A percentile compares a stretch with the other conserved stretches of the same genome.
Evolutionary conservation across 1,140 invertebrate genomes (phyloP).

Genomic region (Bombus impatiens): DNA sequence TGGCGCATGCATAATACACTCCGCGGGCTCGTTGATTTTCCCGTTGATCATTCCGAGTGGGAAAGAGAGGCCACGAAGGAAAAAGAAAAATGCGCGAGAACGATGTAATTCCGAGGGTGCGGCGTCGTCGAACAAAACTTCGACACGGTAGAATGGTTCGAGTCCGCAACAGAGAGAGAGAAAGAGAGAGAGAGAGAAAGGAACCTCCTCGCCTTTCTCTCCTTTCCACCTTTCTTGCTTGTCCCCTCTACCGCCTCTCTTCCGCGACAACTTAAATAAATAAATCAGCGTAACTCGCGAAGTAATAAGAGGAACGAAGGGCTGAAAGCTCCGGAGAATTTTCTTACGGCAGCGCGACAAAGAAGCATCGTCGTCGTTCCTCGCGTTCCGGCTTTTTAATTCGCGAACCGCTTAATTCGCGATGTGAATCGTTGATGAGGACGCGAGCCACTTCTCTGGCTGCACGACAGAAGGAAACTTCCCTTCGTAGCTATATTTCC

Average conservation of each 20-base stretch:
- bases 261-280: conserved; percentile 22
- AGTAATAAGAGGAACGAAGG: conserved; percentile 26
- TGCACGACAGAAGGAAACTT: neutral
- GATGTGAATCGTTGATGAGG: conserved; percentile 51
- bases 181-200: too few relatives aligned
- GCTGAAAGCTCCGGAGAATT: conserved; percentile 20
- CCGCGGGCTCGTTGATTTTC: conserved; percentile 60
- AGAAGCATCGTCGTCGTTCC: conserved; percentile 32
- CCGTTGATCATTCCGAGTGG: conserved; percentile 56
- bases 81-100: neutral
- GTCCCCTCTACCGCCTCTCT: neutral
- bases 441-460: neutral
- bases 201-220: neutral
- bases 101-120: conserved; percentile 24
- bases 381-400: conserved; percentile 48
- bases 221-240: neutral
- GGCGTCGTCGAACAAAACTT: conserved; percentile 21
- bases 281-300: conserved; percentile 34
- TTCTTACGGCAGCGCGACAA: conserved; percentile 12
- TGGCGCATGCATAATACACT: conserved; percentile 57
- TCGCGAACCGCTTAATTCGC: conserved; percentile 48
- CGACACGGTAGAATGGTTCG: neutral
- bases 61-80: neutral
- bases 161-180: neutral
- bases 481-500: neutral